Evolutionary conservation across 2,888 invertebrate genomes (phyloP), one percentile per base, ranked within the genome.

Genomic region (Leuctra nigra): DNA sequence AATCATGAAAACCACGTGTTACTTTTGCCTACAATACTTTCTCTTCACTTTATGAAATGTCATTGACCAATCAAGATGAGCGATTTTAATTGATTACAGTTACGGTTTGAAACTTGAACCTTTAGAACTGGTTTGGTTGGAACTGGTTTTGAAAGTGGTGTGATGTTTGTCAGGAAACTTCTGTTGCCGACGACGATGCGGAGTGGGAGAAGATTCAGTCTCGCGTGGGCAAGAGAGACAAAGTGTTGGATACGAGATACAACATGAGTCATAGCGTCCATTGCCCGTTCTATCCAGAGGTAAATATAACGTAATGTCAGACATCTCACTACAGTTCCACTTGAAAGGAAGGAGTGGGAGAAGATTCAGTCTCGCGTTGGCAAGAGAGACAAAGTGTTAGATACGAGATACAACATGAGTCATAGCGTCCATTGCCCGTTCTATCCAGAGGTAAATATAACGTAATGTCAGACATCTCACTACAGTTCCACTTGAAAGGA

Each of bases 381-480:
- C 64, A 92, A 91, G 68, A 78, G 90, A 18, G 95, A 96, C 68
- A 86, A 91, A 63, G 79, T 81, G 14, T 75, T 97, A 38, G 97
- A 97, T 72, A 92, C 95, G 4, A 89, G 92, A 68, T 93, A 93
- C 47, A 93, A 94, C 74, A 80, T 87, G 65, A 97, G 97, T 13
- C 97, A 97, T 71, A 79, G 87, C n/a, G 98, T 99, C 23, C 99
- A 99, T 72, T 91, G 94, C 74, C 99, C 99, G 0, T 86, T 86
- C 72, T 99, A 89, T 73, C 95, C 99, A 3, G 87, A 87, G 71
- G 86, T 87, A 68, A 69, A 73, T 66, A 22, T 1, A n/a, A n/a
- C n/a, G n/a, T n/a, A n/a, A n/a, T n/a, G n/a, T n/a, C n/a, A n/a
- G n/a, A n/a, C n/a, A n/a, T n/a, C n/a, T n/a, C n/a, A n/a, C n/a